phyloP scores from a whole-genome alignment of 2,888 invertebrate genomes.

The Drosophila robusta region DNA sequence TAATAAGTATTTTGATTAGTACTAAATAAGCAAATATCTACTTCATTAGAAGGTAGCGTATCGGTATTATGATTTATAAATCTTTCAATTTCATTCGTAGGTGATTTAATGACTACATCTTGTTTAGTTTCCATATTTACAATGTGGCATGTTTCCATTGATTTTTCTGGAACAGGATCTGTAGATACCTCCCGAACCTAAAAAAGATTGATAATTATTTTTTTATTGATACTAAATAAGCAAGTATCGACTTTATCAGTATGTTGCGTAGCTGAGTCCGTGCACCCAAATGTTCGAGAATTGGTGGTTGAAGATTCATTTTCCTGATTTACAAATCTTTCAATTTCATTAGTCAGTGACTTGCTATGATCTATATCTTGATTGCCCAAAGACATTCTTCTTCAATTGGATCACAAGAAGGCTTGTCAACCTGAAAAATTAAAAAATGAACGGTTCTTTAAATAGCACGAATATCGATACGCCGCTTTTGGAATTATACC shows the following conservation, averaged over 20 bases:
- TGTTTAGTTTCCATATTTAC: no score
- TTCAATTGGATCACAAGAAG: neutral
- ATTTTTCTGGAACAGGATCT: no score
- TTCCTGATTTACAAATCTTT: slow-evolving; percentile 60
- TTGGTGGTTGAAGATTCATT: slow-evolving; percentile 14
- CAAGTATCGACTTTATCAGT: neutral
- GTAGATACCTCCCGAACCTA: no score
- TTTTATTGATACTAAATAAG: neutral
- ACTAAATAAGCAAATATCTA: neutral
- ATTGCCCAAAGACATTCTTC: slow-evolving; percentile 5
- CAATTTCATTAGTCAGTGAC: slow-evolving; percentile 64
- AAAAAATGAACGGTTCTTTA: neutral
- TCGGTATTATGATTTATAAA: no score
- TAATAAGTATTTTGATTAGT: no score
- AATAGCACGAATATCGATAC: neutral
- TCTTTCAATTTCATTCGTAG: no score
- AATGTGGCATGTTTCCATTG: no score
- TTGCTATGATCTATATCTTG: slow-evolving; percentile 56
- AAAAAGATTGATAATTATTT: no score
- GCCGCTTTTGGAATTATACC: slow-evolving; percentile 14
- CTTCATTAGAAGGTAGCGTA: neutral
- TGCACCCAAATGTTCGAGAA: neutral
- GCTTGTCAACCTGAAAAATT: slow-evolving; percentile 12
- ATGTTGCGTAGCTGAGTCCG: neutral
- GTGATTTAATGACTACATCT: no score